Evolutionary conservation across 2,797 vertebrate genomes (phyloP), one percentile per base, ranked within the genome.

Genomic region (Australoheros facetus): DNA sequence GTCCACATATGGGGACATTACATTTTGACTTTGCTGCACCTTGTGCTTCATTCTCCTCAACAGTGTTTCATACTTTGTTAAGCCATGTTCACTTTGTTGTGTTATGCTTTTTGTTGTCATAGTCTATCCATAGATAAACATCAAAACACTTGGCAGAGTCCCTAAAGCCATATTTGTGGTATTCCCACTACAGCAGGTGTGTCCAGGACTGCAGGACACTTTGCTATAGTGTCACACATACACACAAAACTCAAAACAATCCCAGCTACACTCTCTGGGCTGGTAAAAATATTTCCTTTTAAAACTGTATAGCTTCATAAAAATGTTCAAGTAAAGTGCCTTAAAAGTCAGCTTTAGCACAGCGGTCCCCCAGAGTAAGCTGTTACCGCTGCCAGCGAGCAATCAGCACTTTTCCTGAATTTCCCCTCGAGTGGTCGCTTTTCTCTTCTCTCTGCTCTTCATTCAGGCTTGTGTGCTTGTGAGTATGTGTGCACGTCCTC

Each of bases 401-500:
- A 16, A 28, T 13, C 30, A 17, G 32, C 56, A 28, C 34, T 62
- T 57, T 14, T 28, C 74, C 55, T 60, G 28, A 58, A 60, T 72
- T 62, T 77, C 73, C 26, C 57, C 76, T 80, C 16, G 57, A 58
- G 21, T 71, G 28, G 64, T 77, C 37, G 54, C 75, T 59, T 26
- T 55, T 58, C 64, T 71, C 26, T 26, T 75, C 45, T 23, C 9
- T 71, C 57, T 71, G 64, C 64, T 85, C 62, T 79, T 76, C 56
- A 80, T 71, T 80, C 42, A 86, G 45, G 23, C 11, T 26, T 74
- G 56, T 32, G 32, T 62, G 37, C 53, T 75, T 66, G 37, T 59
- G 32, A 66, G 73, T 75, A 45, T 74, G 62, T 71, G 60, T 71
- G 77, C n/a, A n/a, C n/a, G 58, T 80, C 80, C 30, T 85, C 58